Evolutionary conservation across 2,888 invertebrate genomes (phyloP).

Genomic region (Dexiosoma caninum): DNA sequence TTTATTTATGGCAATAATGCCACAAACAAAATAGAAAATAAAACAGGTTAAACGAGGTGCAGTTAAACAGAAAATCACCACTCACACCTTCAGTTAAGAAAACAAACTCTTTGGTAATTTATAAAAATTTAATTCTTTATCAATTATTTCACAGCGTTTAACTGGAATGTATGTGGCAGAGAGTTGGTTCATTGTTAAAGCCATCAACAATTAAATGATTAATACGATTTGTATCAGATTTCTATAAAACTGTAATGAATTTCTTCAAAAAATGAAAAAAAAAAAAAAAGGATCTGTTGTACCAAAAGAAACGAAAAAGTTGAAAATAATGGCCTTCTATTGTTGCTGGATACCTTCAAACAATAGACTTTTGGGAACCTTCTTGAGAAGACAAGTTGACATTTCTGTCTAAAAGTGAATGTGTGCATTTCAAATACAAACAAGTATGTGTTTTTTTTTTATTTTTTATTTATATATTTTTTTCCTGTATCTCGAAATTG

Average conservation of each 20-base stretch:
- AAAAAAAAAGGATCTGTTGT: constrained; percentile 55
- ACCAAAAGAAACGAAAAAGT: constrained; percentile 9
- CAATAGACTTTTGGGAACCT: constrained; percentile 66
- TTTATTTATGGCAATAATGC: constrained; percentile 51
- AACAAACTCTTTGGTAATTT: constrained; percentile 6
- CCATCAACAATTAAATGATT: constrained; percentile 65
- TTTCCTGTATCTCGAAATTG: background rate
- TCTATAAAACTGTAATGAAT: constrained; percentile 58
- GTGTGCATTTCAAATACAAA: constrained; percentile 31
- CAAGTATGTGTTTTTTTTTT: constrained; percentile 38
- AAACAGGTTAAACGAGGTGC: constrained; percentile 62
- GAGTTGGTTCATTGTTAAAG: constrained; percentile 48
- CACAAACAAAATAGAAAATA: constrained; percentile 3
- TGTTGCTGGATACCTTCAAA: constrained; percentile 28
- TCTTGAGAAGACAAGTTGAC: constrained; percentile 49
- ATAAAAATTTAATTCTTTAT: constrained; percentile 37
- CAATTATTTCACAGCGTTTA: constrained; percentile 47
- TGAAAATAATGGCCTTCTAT: constrained; percentile 27
- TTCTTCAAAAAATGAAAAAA: no score
- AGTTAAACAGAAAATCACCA: constrained; percentile 42
- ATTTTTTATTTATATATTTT: constrained; percentile 3
- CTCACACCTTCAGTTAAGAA: constrained; percentile 62
- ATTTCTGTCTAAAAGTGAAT: constrained; percentile 48
- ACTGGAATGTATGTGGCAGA: constrained; percentile 4
- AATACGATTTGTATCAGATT: constrained; percentile 65